Evolutionary conservation across 2,888 invertebrate genomes (phyloP), one percentile per base, ranked within the genome.

Genomic region (Dolichopus griseipennis): DNA sequence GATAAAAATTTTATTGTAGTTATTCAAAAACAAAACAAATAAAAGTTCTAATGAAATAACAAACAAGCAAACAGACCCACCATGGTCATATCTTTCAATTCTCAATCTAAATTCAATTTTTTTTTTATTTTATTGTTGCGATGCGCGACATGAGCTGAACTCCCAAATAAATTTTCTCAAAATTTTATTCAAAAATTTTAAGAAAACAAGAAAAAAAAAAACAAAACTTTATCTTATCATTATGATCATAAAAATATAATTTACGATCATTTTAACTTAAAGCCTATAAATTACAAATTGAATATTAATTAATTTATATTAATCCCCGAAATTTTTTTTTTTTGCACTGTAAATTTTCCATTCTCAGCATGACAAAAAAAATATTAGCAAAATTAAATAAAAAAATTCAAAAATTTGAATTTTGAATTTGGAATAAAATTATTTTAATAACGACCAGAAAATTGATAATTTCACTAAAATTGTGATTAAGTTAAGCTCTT

Each of bases 221-320:
- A 27, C 2, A 27, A 27, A 27, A 5, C 27, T 2, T n/a, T n/a
- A n/a, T n/a, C 27, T 27, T 27, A 41, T 2, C 9, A 15, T 41
- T 41, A 41, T 41, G 15, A 41, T 41, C 41, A 41, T 41, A 12
- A 52, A 52, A 52, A 12, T 18, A 52, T 52, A 52, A 52, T 52
- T 18, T 52, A 52, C 52, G 52, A 52, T 52, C 18, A 52, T 52
- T 52, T 52, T 18, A 15, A 15, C 18, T 52, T 18, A 52, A 52
- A 52, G 52, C 52, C 52, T 52, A 52, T 52, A 52, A 52, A 52
- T 52, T 52, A 52, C 52, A 52, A 18, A n/a, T 52, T 52, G 52
- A 12, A 52, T 52, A 52, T 15, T 52, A 52, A 52, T 52, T 52
- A 52, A 52, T 52, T 52, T 52, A 18, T 52, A 52, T 52, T 52